A percentile compares a stretch with the other conserved stretches of the same genome.
Evolutionary conservation across 2,797 vertebrate genomes (phyloP).

Genomic region (Lepus townsendii): DNA sequence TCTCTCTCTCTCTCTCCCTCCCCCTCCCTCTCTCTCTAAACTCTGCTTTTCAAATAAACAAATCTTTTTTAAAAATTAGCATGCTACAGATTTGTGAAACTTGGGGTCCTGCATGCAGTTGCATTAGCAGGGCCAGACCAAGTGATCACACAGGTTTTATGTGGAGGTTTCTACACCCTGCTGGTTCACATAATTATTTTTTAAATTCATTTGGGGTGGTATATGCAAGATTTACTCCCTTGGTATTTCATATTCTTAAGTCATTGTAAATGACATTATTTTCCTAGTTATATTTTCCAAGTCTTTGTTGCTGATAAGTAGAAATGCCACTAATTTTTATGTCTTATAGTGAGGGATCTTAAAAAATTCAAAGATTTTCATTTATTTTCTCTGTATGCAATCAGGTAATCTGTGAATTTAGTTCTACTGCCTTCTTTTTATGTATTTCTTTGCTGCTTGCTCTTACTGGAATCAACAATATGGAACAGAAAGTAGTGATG

Average conservation of each 20-base stretch:
- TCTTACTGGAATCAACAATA: not conserved
- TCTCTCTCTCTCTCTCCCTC: no score
- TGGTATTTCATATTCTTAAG: not conserved
- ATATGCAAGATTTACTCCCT: not conserved
- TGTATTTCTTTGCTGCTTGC: not conserved
- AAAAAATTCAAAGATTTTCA: not conserved
- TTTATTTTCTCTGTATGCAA: not conserved
- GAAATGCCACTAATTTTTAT: not conserved
- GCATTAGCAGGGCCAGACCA: no score
- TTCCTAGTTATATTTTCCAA: slow-evolving; percentile 16
- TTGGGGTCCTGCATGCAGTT: no score
- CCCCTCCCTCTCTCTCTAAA: no score
- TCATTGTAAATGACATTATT: not conserved
- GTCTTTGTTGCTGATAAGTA: not conserved
- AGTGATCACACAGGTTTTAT: no score
- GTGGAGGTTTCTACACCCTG: no score
- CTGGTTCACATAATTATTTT: no score
- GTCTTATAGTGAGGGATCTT: not conserved
- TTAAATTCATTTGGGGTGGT: no score
- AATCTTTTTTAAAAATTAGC: no score
- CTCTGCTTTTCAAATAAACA: no score
- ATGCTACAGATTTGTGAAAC: no score
- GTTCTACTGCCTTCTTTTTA: not conserved
- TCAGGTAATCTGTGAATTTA: not conserved
- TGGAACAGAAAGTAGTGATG: not conserved